Percentiles rank a stretch among this genome's conserved stretches.
phyloP scores from a whole-genome alignment of 2,113 vertebrate genomes.

The Corythornis madagascariensis region DNA sequence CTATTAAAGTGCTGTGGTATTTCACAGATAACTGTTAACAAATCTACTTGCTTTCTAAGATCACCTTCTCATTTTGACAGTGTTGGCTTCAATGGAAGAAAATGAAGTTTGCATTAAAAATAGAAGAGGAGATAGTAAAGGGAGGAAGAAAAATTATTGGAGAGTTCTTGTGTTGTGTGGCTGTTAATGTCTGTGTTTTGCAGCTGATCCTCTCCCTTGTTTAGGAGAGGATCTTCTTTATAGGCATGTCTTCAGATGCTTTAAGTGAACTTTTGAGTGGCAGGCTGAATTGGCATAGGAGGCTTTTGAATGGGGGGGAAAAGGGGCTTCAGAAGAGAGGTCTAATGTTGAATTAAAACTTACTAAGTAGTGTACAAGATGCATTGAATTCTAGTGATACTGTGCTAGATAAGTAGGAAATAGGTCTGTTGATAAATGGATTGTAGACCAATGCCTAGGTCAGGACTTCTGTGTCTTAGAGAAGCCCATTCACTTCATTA shows the following conservation, averaged over 20 bases:
- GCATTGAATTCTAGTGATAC: not conserved
- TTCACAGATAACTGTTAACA: slow-evolving; percentile 4
- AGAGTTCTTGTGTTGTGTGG: not conserved
- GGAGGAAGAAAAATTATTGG: not conserved
- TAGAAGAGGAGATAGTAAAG: not conserved
- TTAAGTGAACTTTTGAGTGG: not conserved
- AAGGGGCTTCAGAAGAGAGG: not conserved
- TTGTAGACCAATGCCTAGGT: not conserved
- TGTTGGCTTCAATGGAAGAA: not conserved
- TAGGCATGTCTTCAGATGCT: not conserved
- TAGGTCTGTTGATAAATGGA: not conserved
- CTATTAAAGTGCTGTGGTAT: not conserved
- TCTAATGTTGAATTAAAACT: not conserved
- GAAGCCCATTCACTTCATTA: not conserved
- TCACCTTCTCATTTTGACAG: not conserved
- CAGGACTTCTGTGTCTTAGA: not conserved
- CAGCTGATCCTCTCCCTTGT: not conserved
- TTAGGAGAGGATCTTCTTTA: not conserved
- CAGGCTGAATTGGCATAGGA: not conserved
- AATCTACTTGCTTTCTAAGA: not conserved
- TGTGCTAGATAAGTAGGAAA: not conserved
- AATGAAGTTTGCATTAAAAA: not conserved
- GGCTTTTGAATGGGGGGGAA: not conserved
- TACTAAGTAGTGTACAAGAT: not conserved
- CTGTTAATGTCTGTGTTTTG: not conserved